These are phyloP conservation scores for Pollenia labialis DNA, from an alignment of 2,888 invertebrate genomes.

Conservation along the genomic window DNA sequence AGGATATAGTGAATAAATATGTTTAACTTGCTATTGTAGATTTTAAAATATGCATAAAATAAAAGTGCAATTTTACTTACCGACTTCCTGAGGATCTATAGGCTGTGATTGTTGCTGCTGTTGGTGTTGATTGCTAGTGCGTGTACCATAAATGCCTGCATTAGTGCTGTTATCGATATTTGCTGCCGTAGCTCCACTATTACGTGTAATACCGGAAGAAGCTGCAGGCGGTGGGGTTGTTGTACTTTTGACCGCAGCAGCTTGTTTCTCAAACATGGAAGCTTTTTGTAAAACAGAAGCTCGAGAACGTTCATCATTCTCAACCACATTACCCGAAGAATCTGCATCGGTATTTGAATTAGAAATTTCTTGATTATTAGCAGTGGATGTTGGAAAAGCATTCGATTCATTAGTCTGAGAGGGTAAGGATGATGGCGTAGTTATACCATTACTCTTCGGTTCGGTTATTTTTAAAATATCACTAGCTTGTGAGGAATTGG, in stretches of 20 bases:
- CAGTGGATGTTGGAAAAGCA: slow-evolving; percentile 61
- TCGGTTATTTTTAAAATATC: slow-evolving; percentile 83
- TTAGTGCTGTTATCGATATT: slow-evolving; percentile 45
- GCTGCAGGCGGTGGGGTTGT: slow-evolving; percentile 58
- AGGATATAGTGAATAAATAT: neutral
- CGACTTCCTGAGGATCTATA: slow-evolving; percentile 80
- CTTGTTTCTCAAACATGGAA: slow-evolving; percentile 84
- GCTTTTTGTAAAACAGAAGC: slow-evolving; percentile 84
- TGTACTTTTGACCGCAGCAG: slow-evolving; percentile 77
- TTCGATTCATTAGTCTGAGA: slow-evolving; percentile 41
- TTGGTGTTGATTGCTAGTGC: slow-evolving; percentile 61
- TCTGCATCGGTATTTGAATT: slow-evolving; percentile 72
- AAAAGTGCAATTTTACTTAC: slow-evolving; percentile 77
- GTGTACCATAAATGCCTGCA: slow-evolving; percentile 72
- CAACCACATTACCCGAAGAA: slow-evolving; percentile 76
- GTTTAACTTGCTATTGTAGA: slow-evolving; percentile 23
- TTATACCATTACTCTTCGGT: slow-evolving; percentile 73
- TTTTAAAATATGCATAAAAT: neutral
- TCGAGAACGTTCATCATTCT: slow-evolving; percentile 82
- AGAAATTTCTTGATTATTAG: slow-evolving; percentile 63
- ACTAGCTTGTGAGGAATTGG: slow-evolving; percentile 75
- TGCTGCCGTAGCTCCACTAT: slow-evolving; percentile 39
- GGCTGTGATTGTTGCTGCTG: slow-evolving; percentile 70
- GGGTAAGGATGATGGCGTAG: slow-evolving; percentile 36
- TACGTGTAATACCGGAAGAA: slow-evolving; percentile 51